A percentile compares a stretch with the other conserved stretches of the same genome.
These are phyloP conservation scores for Ochlodes sylvanus DNA, from an alignment of 2,888 invertebrate species.

Conservation along the genomic window DNA sequence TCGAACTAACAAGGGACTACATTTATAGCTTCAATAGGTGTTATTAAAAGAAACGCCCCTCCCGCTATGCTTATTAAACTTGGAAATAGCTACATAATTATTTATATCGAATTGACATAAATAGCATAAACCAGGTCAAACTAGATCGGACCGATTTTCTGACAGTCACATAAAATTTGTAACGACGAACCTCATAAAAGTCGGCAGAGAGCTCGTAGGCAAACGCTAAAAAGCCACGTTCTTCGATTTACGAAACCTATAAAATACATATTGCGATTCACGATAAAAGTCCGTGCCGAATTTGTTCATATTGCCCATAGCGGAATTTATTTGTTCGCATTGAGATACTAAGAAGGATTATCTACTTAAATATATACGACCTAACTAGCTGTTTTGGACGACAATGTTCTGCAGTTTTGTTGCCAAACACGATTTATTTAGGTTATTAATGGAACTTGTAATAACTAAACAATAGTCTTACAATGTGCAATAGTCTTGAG, in stretches of 20 bases:
- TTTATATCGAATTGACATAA: slow-evolving; percentile 62
- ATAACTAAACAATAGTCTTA: too few relatives aligned
- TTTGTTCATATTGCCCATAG: slow-evolving; percentile 70
- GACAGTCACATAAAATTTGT: slow-evolving; percentile 71
- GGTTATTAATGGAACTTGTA: too few relatives aligned
- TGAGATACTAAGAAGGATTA: slow-evolving; percentile 1
- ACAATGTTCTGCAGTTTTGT: too few relatives aligned
- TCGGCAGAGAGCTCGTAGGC: slow-evolving; percentile 73
- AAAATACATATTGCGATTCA: slow-evolving; percentile 83
- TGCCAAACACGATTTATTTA: too few relatives aligned
- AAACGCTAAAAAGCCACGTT: slow-evolving; percentile 81
- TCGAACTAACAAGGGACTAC: slow-evolving; percentile 39
- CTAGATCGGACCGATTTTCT: slow-evolving; percentile 56
- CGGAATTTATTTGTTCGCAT: slow-evolving; percentile 61
- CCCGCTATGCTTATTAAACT: slow-evolving; percentile 19
- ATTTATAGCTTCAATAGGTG: slow-evolving; percentile 33
- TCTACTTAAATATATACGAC: neutral
- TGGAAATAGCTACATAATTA: slow-evolving; percentile 51
- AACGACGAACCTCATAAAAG: slow-evolving; percentile 78
- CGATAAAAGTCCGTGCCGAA: slow-evolving; percentile 78
- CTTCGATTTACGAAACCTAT: slow-evolving; percentile 79
- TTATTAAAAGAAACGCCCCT: slow-evolving; percentile 23
- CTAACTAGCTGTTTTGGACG: too few relatives aligned
- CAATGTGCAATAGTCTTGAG: too few relatives aligned
- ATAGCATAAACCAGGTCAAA: slow-evolving; percentile 61